Evolutionary conservation across 2,888 invertebrate genomes (phyloP).

Genomic region (Cerastis leucographa): DNA sequence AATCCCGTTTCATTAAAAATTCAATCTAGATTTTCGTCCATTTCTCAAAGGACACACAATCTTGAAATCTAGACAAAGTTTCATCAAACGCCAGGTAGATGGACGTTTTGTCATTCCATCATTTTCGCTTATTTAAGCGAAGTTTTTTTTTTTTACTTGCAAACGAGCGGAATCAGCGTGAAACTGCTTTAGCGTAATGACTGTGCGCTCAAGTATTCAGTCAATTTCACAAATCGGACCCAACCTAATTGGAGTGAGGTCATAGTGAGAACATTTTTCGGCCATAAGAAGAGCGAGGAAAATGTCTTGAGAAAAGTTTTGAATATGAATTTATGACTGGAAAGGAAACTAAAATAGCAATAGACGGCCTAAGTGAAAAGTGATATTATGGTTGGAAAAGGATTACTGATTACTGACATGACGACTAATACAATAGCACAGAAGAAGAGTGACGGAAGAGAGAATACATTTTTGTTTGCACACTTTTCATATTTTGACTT

Average conservation of each 20-base stretch:
- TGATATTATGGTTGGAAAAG: neutral
- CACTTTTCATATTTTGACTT: neutral
- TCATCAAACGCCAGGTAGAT: conserved; percentile 40
- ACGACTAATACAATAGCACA: neutral
- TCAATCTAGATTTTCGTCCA: conserved; percentile 16
- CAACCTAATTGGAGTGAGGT: conserved; percentile 69
- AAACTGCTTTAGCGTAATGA: conserved; percentile 71
- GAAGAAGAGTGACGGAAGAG: neutral
- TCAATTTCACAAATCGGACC: conserved; percentile 72
- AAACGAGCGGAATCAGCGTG: conserved; percentile 64
- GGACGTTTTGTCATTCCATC: conserved; percentile 53
- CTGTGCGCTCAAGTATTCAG: conserved; percentile 69
- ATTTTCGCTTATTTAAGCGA: conserved; percentile 60
- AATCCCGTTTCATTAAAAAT: neutral
- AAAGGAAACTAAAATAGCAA: neutral
- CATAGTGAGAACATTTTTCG: conserved; percentile 54
- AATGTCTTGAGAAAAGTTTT: neutral
- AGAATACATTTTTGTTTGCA: neutral
- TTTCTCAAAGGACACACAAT: conserved; percentile 37
- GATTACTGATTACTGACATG: neutral
- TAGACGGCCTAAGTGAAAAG: neutral
- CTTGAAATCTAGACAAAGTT: conserved; percentile 42
- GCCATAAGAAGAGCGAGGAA: conserved; percentile 41
- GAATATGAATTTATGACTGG: neutral
- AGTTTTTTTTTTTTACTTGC: conserved; percentile 62